These are phyloP conservation scores for Petroica traversi DNA, from an alignment of 2,113 vertebrate species.

Conservation along the genomic window DNA sequence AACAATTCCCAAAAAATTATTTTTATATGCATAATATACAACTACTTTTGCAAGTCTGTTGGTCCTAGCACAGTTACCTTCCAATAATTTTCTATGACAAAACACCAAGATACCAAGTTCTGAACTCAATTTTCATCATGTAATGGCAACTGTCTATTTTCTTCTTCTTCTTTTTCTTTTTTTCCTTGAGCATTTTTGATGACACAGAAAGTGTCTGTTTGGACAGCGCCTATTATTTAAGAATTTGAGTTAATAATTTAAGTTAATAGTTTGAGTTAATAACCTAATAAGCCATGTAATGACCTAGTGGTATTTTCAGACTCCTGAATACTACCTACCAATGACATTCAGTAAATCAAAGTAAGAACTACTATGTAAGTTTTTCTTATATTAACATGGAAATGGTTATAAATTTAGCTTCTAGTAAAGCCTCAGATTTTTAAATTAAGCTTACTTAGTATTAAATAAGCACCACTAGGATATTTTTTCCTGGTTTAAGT, in stretches of 20 bases:
- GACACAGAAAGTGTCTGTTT: not conserved
- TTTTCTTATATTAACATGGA: constrained; percentile 5
- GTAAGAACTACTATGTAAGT: constrained; percentile 17
- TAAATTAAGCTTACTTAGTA: not conserved
- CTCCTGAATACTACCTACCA: not conserved
- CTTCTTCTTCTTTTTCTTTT: not conserved
- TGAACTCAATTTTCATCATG: not conserved
- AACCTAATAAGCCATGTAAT: not conserved
- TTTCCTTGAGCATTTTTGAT: not conserved
- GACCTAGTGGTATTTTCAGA: not conserved
- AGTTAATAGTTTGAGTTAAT: not conserved
- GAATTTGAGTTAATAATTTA: not conserved
- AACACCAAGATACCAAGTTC: not conserved
- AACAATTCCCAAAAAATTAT: not conserved
- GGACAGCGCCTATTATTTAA: not conserved
- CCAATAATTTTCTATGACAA: not conserved
- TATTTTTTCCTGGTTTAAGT: not conserved
- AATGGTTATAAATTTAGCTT: constrained; percentile 52
- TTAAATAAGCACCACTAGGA: not conserved
- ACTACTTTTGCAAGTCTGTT: not conserved
- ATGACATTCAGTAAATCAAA: constrained; percentile 46
- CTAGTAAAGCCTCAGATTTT: not conserved
- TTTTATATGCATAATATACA: not conserved
- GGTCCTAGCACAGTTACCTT: not conserved
- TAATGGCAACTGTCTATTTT: not conserved